Evolutionary conservation across 2,113 vertebrate genomes (phyloP).

Genomic region (Dromiciops gliroides): DNA sequence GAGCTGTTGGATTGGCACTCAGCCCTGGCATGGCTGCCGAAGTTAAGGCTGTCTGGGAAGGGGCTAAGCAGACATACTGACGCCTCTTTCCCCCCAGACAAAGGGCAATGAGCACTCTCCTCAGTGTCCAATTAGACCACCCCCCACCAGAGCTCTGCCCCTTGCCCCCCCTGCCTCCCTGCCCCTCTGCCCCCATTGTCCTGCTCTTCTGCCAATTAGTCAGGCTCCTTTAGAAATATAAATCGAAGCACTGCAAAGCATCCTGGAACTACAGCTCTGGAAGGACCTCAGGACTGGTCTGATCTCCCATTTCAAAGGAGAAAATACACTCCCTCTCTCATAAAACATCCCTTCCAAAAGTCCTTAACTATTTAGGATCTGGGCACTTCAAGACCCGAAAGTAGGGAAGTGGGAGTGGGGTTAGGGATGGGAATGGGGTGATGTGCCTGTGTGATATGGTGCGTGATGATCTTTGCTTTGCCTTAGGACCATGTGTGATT

Average conservation of each 20-base stretch:
- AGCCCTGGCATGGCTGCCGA: neutral
- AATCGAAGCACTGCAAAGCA: neutral
- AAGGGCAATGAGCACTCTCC: neutral
- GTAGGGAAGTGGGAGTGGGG: neutral
- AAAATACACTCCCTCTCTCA: neutral
- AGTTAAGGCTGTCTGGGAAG: neutral
- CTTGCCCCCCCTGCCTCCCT: neutral
- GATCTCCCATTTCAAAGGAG: neutral
- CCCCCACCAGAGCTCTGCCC: conserved; percentile 5
- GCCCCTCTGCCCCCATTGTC: neutral
- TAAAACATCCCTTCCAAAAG: neutral
- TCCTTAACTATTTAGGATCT: neutral
- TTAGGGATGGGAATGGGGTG: neutral
- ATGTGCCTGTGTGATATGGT: neutral
- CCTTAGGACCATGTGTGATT: neutral
- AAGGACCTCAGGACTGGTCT: neutral
- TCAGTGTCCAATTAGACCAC: neutral
- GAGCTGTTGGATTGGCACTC: neutral
- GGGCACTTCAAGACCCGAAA: neutral
- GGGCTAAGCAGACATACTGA: conserved; percentile 8
- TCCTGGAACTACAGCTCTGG: neutral
- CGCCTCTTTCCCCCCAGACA: neutral
- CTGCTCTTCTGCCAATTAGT: neutral
- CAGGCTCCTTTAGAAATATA: neutral
- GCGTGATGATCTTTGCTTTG: neutral